Evolutionary conservation across 2,113 vertebrate species (phyloP).

Genomic region (Cyphomyrus discorhynchus): DNA sequence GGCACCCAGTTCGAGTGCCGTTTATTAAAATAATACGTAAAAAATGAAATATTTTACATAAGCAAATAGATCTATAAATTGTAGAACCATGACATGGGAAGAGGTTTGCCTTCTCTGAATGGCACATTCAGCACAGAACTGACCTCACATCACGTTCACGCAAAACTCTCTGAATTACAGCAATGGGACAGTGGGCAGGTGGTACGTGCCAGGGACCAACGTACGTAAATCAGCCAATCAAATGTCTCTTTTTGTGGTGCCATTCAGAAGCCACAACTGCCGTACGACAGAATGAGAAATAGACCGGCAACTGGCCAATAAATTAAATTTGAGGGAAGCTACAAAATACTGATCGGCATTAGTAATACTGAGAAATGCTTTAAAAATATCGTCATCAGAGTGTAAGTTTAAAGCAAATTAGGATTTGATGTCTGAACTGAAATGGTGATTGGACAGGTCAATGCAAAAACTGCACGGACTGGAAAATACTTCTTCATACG

Average conservation of each 20-base stretch:
- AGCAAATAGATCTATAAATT: conserved; percentile 53
- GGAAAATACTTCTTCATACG: neutral
- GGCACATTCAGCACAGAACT: conserved; percentile 21
- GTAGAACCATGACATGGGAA: conserved; percentile 29
- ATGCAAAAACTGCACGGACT: neutral
- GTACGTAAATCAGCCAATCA: neutral
- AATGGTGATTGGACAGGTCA: neutral
- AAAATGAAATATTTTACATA: conserved; percentile 62
- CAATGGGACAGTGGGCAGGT: neutral
- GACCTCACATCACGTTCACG: conserved; percentile 42
- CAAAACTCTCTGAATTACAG: conserved; percentile 42
- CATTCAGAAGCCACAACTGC: neutral
- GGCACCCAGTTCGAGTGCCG: conserved; percentile 22
- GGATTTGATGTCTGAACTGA: neutral
- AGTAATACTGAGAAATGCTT: neutral
- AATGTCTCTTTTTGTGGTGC: neutral
- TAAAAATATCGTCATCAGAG: neutral
- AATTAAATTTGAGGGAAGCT: neutral
- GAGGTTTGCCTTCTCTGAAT: conserved; percentile 35
- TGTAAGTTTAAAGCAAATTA: neutral
- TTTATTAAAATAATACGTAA: conserved; percentile 56
- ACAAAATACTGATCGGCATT: neutral
- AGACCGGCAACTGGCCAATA: neutral
- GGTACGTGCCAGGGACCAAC: neutral
- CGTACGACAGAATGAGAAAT: neutral